Conservation (phyloP, 2,113 vertebrate species). For the Meles meles region DNA sequence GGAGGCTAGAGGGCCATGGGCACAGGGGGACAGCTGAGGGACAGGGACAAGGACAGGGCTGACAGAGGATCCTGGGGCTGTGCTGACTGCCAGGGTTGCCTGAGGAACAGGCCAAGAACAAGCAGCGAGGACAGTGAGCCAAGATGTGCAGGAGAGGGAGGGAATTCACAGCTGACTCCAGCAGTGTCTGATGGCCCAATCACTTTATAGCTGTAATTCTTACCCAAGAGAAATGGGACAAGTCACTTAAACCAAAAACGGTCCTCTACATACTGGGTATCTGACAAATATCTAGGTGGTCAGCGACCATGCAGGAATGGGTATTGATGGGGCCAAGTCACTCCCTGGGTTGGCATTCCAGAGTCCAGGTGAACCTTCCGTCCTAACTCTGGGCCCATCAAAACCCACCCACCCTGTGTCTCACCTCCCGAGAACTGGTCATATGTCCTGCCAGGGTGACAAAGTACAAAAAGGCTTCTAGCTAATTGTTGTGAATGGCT, state of each 20-base stretch:
- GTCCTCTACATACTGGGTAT: fast-evolving
- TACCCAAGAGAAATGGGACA: background rate
- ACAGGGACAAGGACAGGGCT: background rate
- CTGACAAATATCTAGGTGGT: background rate
- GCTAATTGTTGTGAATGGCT: background rate
- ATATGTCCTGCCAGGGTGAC: background rate
- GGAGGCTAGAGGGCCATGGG: background rate
- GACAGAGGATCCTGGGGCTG: background rate
- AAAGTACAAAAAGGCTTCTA: background rate
- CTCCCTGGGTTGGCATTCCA: background rate
- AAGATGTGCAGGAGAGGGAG: background rate
- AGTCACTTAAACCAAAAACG: background rate
- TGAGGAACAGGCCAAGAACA: background rate
- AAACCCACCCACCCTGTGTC: background rate
- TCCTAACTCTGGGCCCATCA: background rate
- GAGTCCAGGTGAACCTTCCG: background rate
- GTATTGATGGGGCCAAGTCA: background rate
- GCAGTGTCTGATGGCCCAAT: background rate
- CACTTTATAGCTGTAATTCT: fast-evolving
- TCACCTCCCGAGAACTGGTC: background rate
- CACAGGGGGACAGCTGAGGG: background rate
- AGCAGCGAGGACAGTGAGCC: background rate
- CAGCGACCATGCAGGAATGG: background rate
- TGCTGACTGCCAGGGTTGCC: no score
- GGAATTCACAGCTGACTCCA: background rate